A percentile compares a stretch with the other conserved stretches of the same genome.
Conservation (phyloP, 2,888 invertebrate genomes). For the Coelogynopora nodosa region DNA sequence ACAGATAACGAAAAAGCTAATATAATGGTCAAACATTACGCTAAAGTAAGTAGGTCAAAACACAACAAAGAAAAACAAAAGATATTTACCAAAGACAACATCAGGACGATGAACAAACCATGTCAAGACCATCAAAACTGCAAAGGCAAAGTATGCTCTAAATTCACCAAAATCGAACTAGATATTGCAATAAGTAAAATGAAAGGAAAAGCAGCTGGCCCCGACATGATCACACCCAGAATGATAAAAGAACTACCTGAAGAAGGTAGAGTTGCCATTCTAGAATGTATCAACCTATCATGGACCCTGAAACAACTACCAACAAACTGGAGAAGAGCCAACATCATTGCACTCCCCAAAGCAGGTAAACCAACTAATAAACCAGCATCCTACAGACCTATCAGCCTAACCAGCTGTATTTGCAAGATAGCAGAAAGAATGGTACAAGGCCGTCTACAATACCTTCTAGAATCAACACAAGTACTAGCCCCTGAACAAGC, state of each 20-base stretch:
- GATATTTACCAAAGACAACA: not conserved
- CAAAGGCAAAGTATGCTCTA: slow-evolving; percentile 1
- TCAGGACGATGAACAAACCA: not conserved
- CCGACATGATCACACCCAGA: not conserved
- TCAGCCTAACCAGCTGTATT: slow-evolving; percentile 33
- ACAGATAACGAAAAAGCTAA: slow-evolving; percentile 26
- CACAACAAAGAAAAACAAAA: not conserved
- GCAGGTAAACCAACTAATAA: slow-evolving; percentile 3
- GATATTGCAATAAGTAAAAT: not conserved
- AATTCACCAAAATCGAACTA: not conserved
- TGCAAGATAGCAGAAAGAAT: slow-evolving; percentile 29
- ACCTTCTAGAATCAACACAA: not conserved
- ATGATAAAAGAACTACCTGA: not conserved
- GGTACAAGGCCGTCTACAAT: not conserved
- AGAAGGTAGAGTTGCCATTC: not conserved
- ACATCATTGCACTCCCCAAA: slow-evolving; percentile 13
- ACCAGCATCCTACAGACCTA: slow-evolving; percentile 6
- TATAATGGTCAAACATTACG: not conserved
- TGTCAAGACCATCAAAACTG: not conserved
- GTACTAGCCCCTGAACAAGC: slow-evolving; percentile 21
- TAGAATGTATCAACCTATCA: slow-evolving; percentile 11
- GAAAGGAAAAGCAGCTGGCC: slow-evolving; percentile 30
- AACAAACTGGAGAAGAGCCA: not conserved
- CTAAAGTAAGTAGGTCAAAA: not conserved
- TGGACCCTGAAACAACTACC: not conserved